Evolutionary conservation across 2,113 vertebrate species (phyloP).

Genomic region (Ariopsis seemanni): DNA sequence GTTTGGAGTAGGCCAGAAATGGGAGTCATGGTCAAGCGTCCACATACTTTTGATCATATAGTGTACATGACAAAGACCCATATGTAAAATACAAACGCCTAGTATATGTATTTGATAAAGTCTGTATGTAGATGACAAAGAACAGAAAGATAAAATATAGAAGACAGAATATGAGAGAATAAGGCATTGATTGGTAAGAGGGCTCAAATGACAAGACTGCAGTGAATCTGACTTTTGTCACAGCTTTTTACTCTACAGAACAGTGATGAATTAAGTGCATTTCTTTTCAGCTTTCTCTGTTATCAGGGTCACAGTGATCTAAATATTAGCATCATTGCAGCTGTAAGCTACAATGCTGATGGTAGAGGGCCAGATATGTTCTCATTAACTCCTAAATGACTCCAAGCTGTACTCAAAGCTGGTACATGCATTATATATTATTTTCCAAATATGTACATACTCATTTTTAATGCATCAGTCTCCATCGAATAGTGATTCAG

Average conservation of each 20-base stretch:
- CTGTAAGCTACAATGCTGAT: slow-evolving; percentile 44
- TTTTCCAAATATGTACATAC: slow-evolving; percentile 36
- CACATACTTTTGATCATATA: not conserved
- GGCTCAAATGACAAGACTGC: slow-evolving; percentile 64
- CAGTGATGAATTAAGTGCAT: slow-evolving; percentile 70
- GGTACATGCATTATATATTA: slow-evolving; percentile 51
- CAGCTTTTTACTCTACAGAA: slow-evolving; percentile 70
- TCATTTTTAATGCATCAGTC: slow-evolving; percentile 36
- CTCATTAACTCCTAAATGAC: slow-evolving; percentile 49
- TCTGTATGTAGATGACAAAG: not conserved
- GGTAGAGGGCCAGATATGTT: slow-evolving; percentile 54
- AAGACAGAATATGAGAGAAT: slow-evolving; percentile 41
- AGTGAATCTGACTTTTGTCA: slow-evolving; percentile 72
- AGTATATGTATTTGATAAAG: not conserved
- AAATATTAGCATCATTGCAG: slow-evolving; percentile 45
- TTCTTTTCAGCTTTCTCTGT: slow-evolving; percentile 59
- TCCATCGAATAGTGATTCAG: slow-evolving; percentile 22
- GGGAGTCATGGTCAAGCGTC: not conserved
- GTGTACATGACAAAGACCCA: not conserved
- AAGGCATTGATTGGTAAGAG: slow-evolving; percentile 47
- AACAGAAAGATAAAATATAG: slow-evolving; percentile 28
- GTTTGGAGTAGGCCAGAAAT: not conserved
- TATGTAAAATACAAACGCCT: not conserved
- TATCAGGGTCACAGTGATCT: slow-evolving; percentile 48
- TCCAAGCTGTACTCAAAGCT: slow-evolving; percentile 27